Evolutionary conservation across 2,888 invertebrate species (phyloP), one percentile per base, ranked within the genome.

Genomic region (Holacanthella duospinosa): DNA sequence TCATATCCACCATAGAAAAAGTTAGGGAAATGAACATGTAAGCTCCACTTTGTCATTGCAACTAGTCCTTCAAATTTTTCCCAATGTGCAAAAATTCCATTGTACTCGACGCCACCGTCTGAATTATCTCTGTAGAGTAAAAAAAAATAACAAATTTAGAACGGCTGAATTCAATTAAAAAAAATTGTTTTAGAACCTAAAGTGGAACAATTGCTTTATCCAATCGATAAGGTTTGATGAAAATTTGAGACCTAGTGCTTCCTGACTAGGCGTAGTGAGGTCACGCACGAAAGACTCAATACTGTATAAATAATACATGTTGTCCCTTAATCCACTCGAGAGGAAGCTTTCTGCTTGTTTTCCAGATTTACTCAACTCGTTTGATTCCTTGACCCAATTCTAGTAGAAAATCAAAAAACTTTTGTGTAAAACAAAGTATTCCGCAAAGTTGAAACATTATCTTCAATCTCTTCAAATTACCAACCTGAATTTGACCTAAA

Each of bases 251-350:
- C 67, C 64, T 36, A 73, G 54, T 6, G 66, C 64, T 61, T 70
- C 71, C 58, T 73, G 73, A 64, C 66, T 70, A 64, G 71, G 65
- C 68, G 69, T 68, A 26, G 65, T 68, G 24, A 71, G 67, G 55
- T 66, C 69, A 61, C 71, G 54, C 24, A 73, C 43, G 53, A 70
- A 73, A 1, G 73, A 73, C 62, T 73, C 73, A 61, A 73, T 70
- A 28, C 71, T 70, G 54, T 65, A 73, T 16, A 71, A 64, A 70
- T 70, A 72, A 61, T 72, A 71, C 53, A 71, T 60, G 59, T 68
- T 68, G 25, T 65, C 66, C 1, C 65, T 9, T n/a, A 55, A 9
- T 9, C 56, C 56, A 16, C 36, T 16, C 9, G 36, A n/a, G n/a
- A n/a, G n/a, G n/a, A n/a, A n/a, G n/a, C n/a, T n/a, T n/a, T n/a